These are phyloP conservation scores for Athalia rosae DNA, from an alignment of 2,888 invertebrate species.

Conservation along the genomic window DNA sequence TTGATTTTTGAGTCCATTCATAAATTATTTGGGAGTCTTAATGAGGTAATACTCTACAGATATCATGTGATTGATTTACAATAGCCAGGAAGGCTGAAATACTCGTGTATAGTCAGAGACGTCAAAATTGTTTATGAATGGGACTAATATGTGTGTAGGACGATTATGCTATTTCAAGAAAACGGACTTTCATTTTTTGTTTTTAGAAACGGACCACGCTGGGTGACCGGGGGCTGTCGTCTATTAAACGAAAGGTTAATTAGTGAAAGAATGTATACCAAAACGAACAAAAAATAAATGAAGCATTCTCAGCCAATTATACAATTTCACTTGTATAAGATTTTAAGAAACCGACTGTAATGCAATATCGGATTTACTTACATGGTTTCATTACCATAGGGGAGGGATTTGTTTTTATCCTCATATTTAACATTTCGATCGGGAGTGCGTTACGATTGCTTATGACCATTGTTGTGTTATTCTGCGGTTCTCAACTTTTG, in stretches of 20 bases:
- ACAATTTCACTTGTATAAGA: conserved; percentile 13
- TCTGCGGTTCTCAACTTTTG: no score
- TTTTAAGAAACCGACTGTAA: not conserved
- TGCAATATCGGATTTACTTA: conserved; percentile 13
- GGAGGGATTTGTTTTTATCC: not conserved
- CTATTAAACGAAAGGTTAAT: conserved; percentile 57
- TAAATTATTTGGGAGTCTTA: conserved; percentile 73
- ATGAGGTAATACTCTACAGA: conserved; percentile 64
- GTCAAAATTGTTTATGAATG: conserved; percentile 39
- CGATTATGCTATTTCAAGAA: conserved; percentile 39
- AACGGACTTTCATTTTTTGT: conserved; percentile 58
- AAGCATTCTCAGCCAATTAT: conserved; percentile 6
- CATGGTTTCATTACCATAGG: not conserved
- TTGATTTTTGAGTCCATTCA: conserved; percentile 64
- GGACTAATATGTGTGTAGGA: conserved; percentile 12
- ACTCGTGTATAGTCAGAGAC: not conserved
- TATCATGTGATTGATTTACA: conserved; percentile 44
- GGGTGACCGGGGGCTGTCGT: conserved; percentile 62
- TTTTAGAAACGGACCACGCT: conserved; percentile 68
- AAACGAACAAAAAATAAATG: not conserved
- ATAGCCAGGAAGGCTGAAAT: conserved; percentile 25
- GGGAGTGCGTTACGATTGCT: not conserved
- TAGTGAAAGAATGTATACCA: conserved; percentile 17
- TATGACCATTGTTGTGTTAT: not conserved
- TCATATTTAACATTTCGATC: not conserved